Conservation (phyloP, 2,113 vertebrate genomes). For the Carassius carassius region DNA sequence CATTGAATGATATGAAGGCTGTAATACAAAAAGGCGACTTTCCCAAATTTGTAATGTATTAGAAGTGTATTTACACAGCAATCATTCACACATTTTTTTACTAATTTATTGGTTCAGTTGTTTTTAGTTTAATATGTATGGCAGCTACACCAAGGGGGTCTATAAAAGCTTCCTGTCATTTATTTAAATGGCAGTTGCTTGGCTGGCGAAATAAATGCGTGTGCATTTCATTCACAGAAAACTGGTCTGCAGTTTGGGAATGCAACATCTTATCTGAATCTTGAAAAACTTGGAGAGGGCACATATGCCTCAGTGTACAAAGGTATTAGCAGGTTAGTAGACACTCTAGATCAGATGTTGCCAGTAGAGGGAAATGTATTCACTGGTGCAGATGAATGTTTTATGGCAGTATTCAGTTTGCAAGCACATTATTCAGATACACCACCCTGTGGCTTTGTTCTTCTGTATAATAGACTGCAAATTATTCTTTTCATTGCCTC, state of each 20-base stretch:
- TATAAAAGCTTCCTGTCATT: neutral
- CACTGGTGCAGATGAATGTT: neutral
- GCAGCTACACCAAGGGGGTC: neutral
- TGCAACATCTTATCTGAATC: constrained; percentile 83
- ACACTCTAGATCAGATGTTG: neutral
- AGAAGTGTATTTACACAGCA: no score
- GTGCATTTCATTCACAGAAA: constrained; percentile 68
- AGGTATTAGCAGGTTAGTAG: constrained; percentile 87
- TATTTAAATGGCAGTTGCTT: neutral
- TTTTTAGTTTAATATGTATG: neutral
- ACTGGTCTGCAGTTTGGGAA: constrained; percentile 81
- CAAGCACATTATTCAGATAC: neutral
- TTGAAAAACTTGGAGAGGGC: constrained; percentile 88
- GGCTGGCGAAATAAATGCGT: neutral
- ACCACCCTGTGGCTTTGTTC: constrained; percentile 6
- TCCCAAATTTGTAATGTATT: no score
- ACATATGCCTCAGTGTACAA: constrained; percentile 87
- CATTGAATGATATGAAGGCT: neutral
- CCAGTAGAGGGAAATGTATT: neutral
- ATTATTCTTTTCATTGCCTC: constrained; percentile 31
- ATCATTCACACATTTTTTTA: no score
- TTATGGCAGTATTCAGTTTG: neutral
- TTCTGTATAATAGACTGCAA: constrained; percentile 17
- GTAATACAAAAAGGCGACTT: neutral
- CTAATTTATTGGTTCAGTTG: neutral